Percentiles rank a stretch among this genome's conserved stretches.
These are phyloP conservation scores for Epinephelus moara DNA, from an alignment of 2,113 vertebrate genomes.

Conservation along the genomic window DNA sequence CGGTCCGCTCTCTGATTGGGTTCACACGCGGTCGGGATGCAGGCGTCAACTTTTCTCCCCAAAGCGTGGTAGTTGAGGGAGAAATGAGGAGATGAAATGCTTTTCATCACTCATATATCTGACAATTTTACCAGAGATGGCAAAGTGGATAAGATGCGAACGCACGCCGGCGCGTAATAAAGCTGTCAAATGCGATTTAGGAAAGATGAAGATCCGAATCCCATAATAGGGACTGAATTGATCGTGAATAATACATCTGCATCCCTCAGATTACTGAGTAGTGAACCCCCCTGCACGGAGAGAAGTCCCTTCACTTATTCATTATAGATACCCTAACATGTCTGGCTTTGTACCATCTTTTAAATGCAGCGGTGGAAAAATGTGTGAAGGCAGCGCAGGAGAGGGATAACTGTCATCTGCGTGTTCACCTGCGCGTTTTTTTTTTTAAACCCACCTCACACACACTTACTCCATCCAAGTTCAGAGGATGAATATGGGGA, in stretches of 20 bases:
- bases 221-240: conserved; percentile 64
- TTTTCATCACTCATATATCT: conserved; percentile 27
- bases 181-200: conserved; percentile 74
- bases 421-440: background rate
- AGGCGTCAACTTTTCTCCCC: conserved; percentile 62
- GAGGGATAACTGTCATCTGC: conserved; percentile 32
- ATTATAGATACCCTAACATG: conserved; percentile 72
- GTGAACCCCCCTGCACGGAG: conserved; percentile 32
- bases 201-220: conserved; percentile 63
- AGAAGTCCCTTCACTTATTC: conserved; percentile 53
- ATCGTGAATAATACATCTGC: conserved; percentile 77
- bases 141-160: conserved; percentile 52
- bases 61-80: conserved; percentile 16
- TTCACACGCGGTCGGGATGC: conserved; percentile 34
- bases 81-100: background rate
- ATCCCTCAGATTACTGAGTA: conserved; percentile 69
- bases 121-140: conserved; percentile 19
- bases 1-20: background rate
- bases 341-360: conserved; percentile 60
- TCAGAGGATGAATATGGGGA: conserved; percentile 26
- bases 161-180: conserved; percentile 69
- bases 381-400: conserved; percentile 2
- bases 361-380: conserved; percentile 37
- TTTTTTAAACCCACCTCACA: background rate
- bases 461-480: conserved; percentile 38